A percentile compares a stretch with the other conserved stretches of the same genome.
These are phyloP conservation scores for Mastacembelus armatus DNA, from an alignment of 2,797 vertebrate species.

Conservation along the genomic window DNA sequence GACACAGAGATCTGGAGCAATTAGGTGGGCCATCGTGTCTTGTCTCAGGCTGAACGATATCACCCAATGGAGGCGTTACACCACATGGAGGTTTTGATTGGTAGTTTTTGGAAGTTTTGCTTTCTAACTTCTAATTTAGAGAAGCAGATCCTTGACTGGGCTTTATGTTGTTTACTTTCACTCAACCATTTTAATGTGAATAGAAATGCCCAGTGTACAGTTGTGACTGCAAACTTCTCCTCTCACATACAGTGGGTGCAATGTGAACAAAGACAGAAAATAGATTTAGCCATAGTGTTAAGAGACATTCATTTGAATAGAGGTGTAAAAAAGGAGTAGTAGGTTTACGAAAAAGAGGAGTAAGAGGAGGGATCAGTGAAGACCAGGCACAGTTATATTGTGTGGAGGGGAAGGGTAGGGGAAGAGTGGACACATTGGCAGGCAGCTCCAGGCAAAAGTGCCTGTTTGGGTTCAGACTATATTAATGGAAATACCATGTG, in stretches of 20 bases:
- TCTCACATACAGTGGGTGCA: background rate
- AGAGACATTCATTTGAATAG: too few relatives aligned
- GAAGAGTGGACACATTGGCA: constrained; percentile 13
- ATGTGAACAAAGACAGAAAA: constrained; percentile 12
- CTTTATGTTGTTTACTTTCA: constrained; percentile 28
- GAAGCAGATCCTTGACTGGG: constrained; percentile 30
- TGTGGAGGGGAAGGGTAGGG: background rate
- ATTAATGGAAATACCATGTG: constrained; percentile 72
- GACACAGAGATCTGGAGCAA: constrained; percentile 58
- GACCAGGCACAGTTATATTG: background rate
- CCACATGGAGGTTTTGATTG: constrained; percentile 55
- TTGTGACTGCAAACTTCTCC: background rate
- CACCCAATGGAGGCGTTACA: constrained; percentile 29
- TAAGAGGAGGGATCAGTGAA: background rate
- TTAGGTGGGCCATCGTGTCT: constrained; percentile 57
- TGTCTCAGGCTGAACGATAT: constrained; percentile 51
- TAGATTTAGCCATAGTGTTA: background rate
- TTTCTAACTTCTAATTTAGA: constrained; percentile 56
- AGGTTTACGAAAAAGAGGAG: too few relatives aligned
- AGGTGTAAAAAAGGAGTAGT: background rate
- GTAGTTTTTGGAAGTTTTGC: constrained; percentile 33
- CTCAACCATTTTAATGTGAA: background rate
- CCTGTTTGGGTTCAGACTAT: constrained; percentile 58
- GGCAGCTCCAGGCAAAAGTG: constrained; percentile 56
- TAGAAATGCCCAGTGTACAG: constrained; percentile 14